These are phyloP conservation scores for Capromys pilorides DNA, from an alignment of 2,797 vertebrate species.

Conservation along the genomic window DNA sequence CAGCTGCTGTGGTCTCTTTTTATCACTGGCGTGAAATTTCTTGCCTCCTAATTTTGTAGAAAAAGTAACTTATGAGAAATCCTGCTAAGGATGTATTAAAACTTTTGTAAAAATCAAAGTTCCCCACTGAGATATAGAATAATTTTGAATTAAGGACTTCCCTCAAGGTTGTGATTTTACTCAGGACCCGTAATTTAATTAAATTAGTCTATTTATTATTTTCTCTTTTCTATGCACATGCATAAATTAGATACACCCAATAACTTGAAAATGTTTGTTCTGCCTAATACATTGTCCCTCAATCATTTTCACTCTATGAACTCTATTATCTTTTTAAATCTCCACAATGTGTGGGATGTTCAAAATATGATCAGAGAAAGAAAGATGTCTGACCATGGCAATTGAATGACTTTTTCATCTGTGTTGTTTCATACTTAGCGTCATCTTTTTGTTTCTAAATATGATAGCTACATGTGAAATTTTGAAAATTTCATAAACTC, in stretches of 20 bases:
- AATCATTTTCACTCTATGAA: background rate
- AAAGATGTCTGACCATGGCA: background rate
- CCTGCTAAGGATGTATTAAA: background rate
- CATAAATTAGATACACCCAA: background rate
- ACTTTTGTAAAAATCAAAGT: background rate
- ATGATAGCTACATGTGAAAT: background rate
- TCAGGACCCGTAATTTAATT: background rate
- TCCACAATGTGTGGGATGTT: background rate
- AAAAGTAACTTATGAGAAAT: background rate
- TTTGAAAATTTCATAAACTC: conserved; percentile 23
- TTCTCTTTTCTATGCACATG: background rate
- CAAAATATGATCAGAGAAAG: background rate
- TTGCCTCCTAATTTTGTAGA: background rate
- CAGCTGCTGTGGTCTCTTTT: background rate
- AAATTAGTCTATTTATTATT: background rate
- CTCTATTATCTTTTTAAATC: background rate
- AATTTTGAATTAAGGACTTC: background rate
- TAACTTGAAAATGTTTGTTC: background rate
- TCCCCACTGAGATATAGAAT: background rate
- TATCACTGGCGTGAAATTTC: background rate
- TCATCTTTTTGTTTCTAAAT: background rate
- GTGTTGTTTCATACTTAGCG: background rate
- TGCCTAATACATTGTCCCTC: background rate
- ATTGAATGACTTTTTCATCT: background rate
- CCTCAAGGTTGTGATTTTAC: background rate